Evolutionary conservation across 1,140 invertebrate species (phyloP).

Genomic region (Bemisia tabaci): DNA sequence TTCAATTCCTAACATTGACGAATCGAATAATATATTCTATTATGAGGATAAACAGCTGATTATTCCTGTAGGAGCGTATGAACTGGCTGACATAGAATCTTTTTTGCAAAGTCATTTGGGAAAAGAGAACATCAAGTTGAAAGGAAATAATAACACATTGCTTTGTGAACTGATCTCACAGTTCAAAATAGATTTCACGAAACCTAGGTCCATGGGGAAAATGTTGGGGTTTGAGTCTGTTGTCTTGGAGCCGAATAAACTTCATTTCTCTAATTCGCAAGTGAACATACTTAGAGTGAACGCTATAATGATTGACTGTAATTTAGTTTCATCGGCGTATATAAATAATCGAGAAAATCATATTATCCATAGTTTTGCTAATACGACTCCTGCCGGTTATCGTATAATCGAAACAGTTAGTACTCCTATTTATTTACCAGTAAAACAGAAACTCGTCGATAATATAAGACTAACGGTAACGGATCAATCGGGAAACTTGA

Average conservation of each 20-base stretch:
- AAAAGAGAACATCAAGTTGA: neutral
- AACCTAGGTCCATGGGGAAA: neutral
- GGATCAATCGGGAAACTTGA: conserved; percentile 13
- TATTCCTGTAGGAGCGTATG: conserved; percentile 11
- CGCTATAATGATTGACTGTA: conserved; percentile 13
- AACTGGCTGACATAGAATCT: neutral
- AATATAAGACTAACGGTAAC: conserved; percentile 17
- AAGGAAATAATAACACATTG: neutral
- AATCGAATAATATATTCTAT: conserved; percentile 4
- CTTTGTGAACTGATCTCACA: neutral
- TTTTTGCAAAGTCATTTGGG: conserved; percentile 1
- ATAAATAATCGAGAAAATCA: conserved; percentile 23
- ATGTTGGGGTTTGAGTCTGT: neutral
- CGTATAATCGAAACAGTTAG: conserved; percentile 22
- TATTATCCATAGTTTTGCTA: conserved; percentile 26
- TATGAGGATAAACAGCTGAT: neutral
- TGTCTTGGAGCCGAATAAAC: neutral
- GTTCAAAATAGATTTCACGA: neutral
- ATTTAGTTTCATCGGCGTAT: conserved; percentile 20
- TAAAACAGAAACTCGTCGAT: conserved; percentile 15
- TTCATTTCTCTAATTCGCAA: conserved; percentile 1
- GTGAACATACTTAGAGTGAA: conserved; percentile 11
- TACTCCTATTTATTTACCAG: conserved; percentile 18
- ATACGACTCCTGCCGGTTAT: conserved; percentile 21
- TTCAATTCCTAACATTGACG: conserved; percentile 10